Conservation (phyloP, 1,140 invertebrate genomes). For the Steinernema khuongi region DNA sequence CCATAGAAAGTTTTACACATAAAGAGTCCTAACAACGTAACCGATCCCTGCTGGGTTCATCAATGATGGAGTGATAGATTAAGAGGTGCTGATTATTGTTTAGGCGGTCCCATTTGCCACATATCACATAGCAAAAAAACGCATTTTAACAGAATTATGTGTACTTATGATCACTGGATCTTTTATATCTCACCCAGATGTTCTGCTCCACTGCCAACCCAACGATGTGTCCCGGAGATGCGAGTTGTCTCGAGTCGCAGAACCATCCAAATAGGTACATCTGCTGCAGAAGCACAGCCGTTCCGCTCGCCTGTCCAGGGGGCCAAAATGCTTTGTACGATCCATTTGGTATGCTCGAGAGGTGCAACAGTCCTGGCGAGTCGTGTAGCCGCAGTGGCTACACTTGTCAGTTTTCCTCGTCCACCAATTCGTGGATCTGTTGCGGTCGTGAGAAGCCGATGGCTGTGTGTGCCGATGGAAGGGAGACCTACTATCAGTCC, state of each 20-base stretch:
- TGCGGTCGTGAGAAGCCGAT: constrained; percentile 4
- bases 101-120: too few relatives aligned
- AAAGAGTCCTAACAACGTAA: too few relatives aligned
- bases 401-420: background rate
- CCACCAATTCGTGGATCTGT: background rate
- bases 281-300: constrained; percentile 35
- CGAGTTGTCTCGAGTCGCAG: constrained; percentile 41
- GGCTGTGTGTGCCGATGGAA: constrained; percentile 25
- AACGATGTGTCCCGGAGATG: constrained; percentile 39
- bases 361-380: constrained; percentile 3
- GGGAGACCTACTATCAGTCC: constrained; percentile 21
- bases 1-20: constrained; percentile 16
- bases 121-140: constrained; percentile 8
- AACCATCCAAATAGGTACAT: constrained; percentile 41
- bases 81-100: too few relatives aligned
- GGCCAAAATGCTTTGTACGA: constrained; percentile 41
- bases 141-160: constrained; percentile 21
- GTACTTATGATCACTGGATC: background rate
- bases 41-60: too few relatives aligned
- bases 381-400: constrained; percentile 16
- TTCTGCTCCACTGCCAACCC: constrained; percentile 35
- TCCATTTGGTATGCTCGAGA: background rate
- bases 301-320: constrained; percentile 44
- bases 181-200: constrained; percentile 29
- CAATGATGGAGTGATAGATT: too few relatives aligned